Percentiles rank a stretch among this genome's conserved stretches.
Evolutionary conservation across 2,888 invertebrate genomes (phyloP).

Genomic region (Harpagoxenus sublaevis): DNA sequence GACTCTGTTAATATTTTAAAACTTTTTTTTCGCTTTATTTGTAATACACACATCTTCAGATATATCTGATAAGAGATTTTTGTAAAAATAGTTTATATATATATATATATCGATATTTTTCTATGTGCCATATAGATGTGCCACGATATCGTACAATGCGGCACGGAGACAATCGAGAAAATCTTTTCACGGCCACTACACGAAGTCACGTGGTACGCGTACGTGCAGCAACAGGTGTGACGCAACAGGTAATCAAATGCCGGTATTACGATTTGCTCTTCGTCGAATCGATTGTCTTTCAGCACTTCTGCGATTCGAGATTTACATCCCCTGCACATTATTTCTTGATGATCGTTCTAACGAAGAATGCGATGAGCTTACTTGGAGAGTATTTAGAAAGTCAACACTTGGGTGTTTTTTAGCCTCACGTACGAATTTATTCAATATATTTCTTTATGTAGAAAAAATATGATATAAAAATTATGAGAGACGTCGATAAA

Average conservation of each 20-base stretch:
- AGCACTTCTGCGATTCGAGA: neutral
- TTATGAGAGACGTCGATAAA: neutral
- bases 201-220: slow-evolving; percentile 62
- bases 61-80: neutral
- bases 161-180: slow-evolving; percentile 64
- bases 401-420: neutral
- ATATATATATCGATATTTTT: slow-evolving; percentile 39
- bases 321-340: neutral
- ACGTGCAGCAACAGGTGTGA: slow-evolving; percentile 76
- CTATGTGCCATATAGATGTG: slow-evolving; percentile 4
- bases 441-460: neutral
- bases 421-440: neutral
- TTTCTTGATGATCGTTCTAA: neutral
- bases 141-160: slow-evolving; percentile 39
- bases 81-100: neutral
- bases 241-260: slow-evolving; percentile 77
- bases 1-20: neutral
- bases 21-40: neutral
- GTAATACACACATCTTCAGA: neutral
- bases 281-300: slow-evolving; percentile 50
- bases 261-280: slow-evolving; percentile 56
- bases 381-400: neutral
- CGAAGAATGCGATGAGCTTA: neutral
- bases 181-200: slow-evolving; percentile 72
- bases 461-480: neutral